Evolutionary conservation across 2,888 invertebrate genomes (phyloP).

Genomic region (Smittia aterrima): DNA sequence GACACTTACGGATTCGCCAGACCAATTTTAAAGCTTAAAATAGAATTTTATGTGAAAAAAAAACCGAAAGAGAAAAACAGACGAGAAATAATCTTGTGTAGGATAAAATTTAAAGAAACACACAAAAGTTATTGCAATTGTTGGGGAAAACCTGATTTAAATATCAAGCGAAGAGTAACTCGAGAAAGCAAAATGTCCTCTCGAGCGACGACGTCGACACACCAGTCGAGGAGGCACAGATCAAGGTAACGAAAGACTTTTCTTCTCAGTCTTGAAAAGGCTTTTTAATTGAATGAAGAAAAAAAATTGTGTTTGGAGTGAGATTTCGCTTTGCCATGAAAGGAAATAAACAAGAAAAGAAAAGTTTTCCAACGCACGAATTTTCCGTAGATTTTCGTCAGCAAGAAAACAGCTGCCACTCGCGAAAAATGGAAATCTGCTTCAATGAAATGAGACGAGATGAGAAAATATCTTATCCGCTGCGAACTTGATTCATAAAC

Average conservation of each 20-base stretch:
- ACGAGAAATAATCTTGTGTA: slow-evolving; percentile 11
- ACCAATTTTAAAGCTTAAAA: slow-evolving; percentile 38
- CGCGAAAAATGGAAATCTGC: neutral
- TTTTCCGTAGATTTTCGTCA: neutral
- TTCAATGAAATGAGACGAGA: neutral
- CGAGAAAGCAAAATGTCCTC: slow-evolving; percentile 27
- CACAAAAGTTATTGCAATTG: neutral
- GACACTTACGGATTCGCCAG: neutral
- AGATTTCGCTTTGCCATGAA: neutral
- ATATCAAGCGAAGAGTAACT: neutral
- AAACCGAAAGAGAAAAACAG: neutral
- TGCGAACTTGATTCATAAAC: slow-evolving; percentile 33
- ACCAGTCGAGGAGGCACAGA: slow-evolving; percentile 34
- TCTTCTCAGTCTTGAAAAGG: too few species aligned
- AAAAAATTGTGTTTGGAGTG: neutral
- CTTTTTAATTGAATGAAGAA: too few species aligned
- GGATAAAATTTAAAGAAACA: neutral
- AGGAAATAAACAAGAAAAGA: too few species aligned
- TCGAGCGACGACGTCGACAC: slow-evolving; percentile 32
- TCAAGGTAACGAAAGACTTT: slow-evolving; percentile 34
- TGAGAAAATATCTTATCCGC: neutral
- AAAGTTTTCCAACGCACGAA: too few species aligned
- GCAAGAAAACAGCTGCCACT: slow-evolving; percentile 30
- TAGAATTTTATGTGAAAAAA: slow-evolving; percentile 34
- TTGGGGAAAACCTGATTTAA: neutral